phyloP scores from a whole-genome alignment of 1,140 invertebrate genomes.

The Zaprionus camerounensis region DNA sequence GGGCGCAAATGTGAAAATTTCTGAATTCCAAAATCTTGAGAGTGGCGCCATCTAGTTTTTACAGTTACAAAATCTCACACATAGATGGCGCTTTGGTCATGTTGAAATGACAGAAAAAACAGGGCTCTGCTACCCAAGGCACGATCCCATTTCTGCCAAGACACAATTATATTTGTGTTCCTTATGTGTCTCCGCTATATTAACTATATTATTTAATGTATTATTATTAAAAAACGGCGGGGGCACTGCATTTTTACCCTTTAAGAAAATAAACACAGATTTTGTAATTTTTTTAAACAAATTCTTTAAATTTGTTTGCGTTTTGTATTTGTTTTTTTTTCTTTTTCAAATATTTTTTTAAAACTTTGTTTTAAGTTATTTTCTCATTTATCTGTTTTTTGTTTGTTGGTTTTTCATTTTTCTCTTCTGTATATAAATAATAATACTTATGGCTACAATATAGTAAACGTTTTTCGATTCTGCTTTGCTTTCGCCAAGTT shows the following conservation, averaged over 20 bases:
- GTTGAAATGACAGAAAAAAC: too few relatives aligned
- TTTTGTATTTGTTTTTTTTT: constrained; percentile 50
- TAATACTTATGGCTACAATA: constrained; percentile 81
- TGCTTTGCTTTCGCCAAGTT: constrained; percentile 25
- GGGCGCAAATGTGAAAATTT: neutral
- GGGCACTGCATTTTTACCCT: neutral
- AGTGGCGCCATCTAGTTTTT: too few relatives aligned
- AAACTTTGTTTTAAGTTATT: constrained; percentile 82
- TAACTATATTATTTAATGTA: too few relatives aligned
- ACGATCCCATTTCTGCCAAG: too few relatives aligned
- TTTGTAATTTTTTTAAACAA: constrained; percentile 59
- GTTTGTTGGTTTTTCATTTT: constrained; percentile 47
- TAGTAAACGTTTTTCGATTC: constrained; percentile 81
- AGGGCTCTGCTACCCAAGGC: too few relatives aligned
- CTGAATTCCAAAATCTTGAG: too few relatives aligned
- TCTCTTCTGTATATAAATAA: constrained; percentile 74
- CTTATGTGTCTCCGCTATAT: too few relatives aligned
- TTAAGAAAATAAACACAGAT: neutral
- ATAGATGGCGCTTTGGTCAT: too few relatives aligned
- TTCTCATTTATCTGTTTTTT: constrained; percentile 57
- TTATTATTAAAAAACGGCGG: too few relatives aligned
- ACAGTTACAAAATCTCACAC: too few relatives aligned
- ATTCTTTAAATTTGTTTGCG: constrained; percentile 77
- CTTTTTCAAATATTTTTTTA: constrained; percentile 64
- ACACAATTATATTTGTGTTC: too few relatives aligned